A percentile compares a stretch with the other conserved stretches of the same genome.
Conservation (phyloP, 2,888 invertebrate species). For the Tetranychus truncatus region DNA sequence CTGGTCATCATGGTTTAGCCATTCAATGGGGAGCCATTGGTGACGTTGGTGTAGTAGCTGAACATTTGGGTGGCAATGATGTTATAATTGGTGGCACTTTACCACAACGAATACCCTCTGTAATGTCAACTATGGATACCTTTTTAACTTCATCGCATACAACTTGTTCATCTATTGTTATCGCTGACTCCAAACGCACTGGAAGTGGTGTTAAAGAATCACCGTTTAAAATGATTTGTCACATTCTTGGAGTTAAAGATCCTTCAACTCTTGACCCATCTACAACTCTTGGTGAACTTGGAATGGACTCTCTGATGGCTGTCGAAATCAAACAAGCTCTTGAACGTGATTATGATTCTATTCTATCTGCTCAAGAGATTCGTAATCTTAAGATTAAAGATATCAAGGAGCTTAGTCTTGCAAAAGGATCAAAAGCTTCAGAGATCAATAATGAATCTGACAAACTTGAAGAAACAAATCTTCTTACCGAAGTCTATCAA, state of each 20-base stretch:
- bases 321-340: constrained; percentile 93
- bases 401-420: constrained; percentile 37
- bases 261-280: constrained; percentile 52
- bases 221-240: constrained; percentile 19
- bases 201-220: constrained; percentile 14
- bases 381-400: constrained; percentile 59
- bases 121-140: constrained; percentile 73
- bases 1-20: constrained; percentile 67
- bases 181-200: constrained; percentile 15
- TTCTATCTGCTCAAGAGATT: constrained; percentile 76
- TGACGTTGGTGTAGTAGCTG: constrained; percentile 42
- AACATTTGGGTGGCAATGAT: constrained; percentile 66
- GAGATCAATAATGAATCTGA: constrained; percentile 20
- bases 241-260: constrained; percentile 56
- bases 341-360: constrained; percentile 75
- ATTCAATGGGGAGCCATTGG: constrained; percentile 97
- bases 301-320: constrained; percentile 96
- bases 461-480: background rate
- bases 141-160: constrained; percentile 71
- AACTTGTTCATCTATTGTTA: constrained; percentile 51
- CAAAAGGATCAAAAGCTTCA: background rate
- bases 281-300: constrained; percentile 72
- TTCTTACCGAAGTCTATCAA: background rate
- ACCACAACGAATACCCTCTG: constrained; percentile 82
- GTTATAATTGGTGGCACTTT: constrained; percentile 83